These are phyloP conservation scores for Dysdera silvatica DNA, from an alignment of 1,140 invertebrate genomes.

Conservation along the genomic window DNA sequence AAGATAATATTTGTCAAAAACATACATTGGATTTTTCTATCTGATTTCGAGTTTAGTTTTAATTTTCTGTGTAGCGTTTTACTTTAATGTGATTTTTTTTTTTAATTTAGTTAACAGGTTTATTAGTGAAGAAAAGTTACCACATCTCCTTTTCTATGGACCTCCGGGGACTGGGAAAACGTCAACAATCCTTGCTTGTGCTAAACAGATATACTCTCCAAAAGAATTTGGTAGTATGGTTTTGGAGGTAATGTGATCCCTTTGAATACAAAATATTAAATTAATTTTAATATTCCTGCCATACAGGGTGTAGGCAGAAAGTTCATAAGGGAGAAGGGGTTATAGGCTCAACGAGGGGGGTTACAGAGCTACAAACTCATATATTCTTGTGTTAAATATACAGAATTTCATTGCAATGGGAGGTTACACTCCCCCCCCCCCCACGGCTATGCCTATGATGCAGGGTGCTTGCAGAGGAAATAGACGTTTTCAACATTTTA, in stretches of 20 bases:
- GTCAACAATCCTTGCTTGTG: slow-evolving; percentile 94
- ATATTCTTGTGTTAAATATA: too few relatives aligned
- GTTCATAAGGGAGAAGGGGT: too few relatives aligned
- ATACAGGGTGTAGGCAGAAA: too few relatives aligned
- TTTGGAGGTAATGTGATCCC: slow-evolving; percentile 37
- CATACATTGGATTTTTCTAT: slow-evolving; percentile 15
- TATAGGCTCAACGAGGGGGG: too few relatives aligned
- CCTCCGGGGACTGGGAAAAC: slow-evolving; percentile 99
- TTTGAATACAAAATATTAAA: too few relatives aligned
- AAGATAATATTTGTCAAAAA: slow-evolving; percentile 17
- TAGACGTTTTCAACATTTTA: too few relatives aligned
- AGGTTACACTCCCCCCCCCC: too few relatives aligned
- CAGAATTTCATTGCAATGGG: too few relatives aligned
- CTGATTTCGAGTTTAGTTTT: slow-evolving; percentile 14
- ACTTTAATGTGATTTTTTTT: slow-evolving; percentile 3
- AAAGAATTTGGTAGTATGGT: slow-evolving; percentile 83
- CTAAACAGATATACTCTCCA: slow-evolving; percentile 81
- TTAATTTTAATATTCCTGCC: too few relatives aligned
- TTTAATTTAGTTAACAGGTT: slow-evolving; percentile 75
- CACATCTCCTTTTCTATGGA: slow-evolving; percentile 96
- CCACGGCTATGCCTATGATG: too few relatives aligned
- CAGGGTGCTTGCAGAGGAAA: too few relatives aligned
- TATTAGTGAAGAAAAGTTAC: slow-evolving; percentile 82
- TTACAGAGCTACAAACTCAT: too few relatives aligned
- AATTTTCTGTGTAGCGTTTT: not conserved